Evolutionary conservation across 2,113 vertebrate species (phyloP).

Genomic region (Pandion haliaetus): DNA sequence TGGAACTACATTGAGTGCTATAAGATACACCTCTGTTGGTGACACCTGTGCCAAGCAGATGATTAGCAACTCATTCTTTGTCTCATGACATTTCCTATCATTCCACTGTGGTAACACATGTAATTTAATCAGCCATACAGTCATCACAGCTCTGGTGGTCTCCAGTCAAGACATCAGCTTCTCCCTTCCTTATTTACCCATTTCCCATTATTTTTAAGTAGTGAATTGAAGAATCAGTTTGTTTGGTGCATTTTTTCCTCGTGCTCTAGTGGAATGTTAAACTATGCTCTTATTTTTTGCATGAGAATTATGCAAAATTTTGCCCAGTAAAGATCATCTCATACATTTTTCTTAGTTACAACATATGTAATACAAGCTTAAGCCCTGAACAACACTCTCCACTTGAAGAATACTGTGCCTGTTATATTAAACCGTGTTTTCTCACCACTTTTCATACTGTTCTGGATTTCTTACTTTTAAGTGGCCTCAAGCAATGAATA

Average conservation of each 20-base stretch:
- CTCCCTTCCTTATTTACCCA: neutral
- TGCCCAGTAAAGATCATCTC: neutral
- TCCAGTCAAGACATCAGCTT: neutral
- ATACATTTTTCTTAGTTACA: neutral
- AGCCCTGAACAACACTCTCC: neutral
- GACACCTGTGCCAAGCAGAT: neutral
- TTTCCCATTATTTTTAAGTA: neutral
- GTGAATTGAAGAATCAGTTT: neutral
- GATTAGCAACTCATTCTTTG: neutral
- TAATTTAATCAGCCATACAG: neutral
- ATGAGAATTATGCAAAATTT: neutral
- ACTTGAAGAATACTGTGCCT: neutral
- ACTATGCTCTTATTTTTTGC: neutral
- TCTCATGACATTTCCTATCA: neutral
- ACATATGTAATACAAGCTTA: neutral
- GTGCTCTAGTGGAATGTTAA: neutral
- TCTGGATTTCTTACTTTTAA: neutral
- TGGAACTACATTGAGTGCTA: neutral
- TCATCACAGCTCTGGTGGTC: neutral
- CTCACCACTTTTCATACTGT: neutral
- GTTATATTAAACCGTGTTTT: neutral
- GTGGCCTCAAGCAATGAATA: neutral
- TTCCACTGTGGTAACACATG: neutral
- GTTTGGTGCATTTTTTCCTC: neutral
- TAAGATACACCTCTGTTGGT: neutral